Percentiles rank a stretch among this genome's conserved stretches.
phyloP scores from a whole-genome alignment of 2,797 vertebrate genomes.

The Alectoris magna region DNA sequence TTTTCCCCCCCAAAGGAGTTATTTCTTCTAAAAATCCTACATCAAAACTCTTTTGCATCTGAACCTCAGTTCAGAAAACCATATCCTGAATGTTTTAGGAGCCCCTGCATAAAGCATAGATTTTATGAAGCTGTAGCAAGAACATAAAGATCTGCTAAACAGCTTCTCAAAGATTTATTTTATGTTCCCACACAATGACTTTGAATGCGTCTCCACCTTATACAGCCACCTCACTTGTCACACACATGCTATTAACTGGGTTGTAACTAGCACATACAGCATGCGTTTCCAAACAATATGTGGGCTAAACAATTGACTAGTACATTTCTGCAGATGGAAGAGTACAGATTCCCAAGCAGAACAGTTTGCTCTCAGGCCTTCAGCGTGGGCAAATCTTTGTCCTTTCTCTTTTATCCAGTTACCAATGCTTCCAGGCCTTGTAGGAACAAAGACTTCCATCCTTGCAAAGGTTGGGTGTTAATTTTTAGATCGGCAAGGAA shows the following conservation, averaged over 20 bases:
- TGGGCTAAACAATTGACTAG: neutral
- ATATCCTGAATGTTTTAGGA: neutral
- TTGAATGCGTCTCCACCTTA: rapidly evolving
- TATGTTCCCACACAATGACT: neutral
- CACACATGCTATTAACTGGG: neutral
- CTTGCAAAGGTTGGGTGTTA: neutral
- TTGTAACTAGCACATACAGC: neutral
- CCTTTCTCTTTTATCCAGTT: neutral
- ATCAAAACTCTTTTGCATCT: neutral
- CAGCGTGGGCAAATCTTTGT: neutral
- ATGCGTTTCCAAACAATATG: neutral
- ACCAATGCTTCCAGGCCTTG: neutral
- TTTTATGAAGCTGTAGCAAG: neutral
- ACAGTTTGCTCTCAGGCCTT: neutral
- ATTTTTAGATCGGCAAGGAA: neutral
- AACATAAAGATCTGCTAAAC: neutral
- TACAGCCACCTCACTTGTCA: neutral
- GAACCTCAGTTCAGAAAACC: neutral
- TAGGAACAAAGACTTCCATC: neutral
- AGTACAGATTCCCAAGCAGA: neutral
- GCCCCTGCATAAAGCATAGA: neutral
- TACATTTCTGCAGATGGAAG: neutral
- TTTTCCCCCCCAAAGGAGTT: too few species aligned
- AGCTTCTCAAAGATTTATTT: neutral
- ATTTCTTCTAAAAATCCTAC: neutral